phyloP scores from a whole-genome alignment of 1,140 invertebrate genomes.

The Schmidtea mediterranea region DNA sequence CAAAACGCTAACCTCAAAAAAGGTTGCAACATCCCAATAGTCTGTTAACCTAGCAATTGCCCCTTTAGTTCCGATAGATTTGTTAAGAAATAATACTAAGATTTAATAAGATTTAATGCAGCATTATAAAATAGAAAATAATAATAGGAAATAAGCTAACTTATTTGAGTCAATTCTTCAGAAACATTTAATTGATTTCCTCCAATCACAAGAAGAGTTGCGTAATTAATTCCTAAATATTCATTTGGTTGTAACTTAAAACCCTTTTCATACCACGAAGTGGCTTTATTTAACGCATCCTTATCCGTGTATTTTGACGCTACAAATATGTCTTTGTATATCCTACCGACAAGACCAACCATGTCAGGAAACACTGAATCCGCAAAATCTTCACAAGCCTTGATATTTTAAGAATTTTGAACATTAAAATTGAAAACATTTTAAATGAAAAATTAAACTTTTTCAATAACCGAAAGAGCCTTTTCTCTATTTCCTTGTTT shows the following conservation, averaged over 20 bases:
- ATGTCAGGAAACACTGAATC: conserved; percentile 41
- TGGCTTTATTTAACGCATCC: conserved; percentile 62
- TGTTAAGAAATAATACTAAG: conserved; percentile 66
- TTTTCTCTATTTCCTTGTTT: conserved; percentile 71
- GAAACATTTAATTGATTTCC: conserved; percentile 28
- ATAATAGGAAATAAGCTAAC: no score
- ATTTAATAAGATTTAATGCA: no score
- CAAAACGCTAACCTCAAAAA: conserved; percentile 90
- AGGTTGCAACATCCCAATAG: conserved; percentile 98
- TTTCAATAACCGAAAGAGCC: conserved; percentile 62
- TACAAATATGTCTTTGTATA: conserved; percentile 95
- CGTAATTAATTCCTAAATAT: conserved; percentile 93
- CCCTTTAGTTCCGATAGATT: conserved; percentile 88
- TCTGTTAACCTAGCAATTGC: conserved; percentile 65
- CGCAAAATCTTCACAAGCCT: conserved; percentile 14
- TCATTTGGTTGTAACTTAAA: conserved; percentile 90
- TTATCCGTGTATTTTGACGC: conserved; percentile 67
- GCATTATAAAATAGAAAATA: no score
- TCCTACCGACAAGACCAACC: conserved; percentile 84
- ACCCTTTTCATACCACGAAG: conserved; percentile 88
- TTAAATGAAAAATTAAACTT: conserved; percentile 32
- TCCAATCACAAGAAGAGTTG: conserved; percentile 80
- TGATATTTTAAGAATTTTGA: no score
- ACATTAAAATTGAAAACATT: neutral
- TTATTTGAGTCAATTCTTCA: neutral